Evolutionary conservation across 2,113 vertebrate species (phyloP).

Genomic region (Muntiacus reevesi): DNA sequence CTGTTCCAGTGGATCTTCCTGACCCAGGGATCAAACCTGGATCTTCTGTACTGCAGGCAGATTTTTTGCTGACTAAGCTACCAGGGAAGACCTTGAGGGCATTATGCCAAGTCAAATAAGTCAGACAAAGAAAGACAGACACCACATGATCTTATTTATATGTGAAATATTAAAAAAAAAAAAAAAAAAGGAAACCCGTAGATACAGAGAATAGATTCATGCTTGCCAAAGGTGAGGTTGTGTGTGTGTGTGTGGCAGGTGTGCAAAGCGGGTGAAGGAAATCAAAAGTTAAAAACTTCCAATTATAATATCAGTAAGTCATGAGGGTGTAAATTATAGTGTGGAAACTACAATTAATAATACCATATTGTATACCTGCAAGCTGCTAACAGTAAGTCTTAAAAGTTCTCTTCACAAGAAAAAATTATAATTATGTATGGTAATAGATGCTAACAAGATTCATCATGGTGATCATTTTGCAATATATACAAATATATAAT

Average conservation of each 20-base stretch:
- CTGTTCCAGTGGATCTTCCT: background rate
- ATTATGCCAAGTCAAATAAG: background rate
- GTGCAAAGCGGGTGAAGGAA: background rate
- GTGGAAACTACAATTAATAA: background rate
- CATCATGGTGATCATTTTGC: background rate
- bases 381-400: background rate
- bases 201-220: background rate
- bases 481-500: background rate
- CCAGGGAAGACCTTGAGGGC: background rate
- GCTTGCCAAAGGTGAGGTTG: background rate
- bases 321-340: background rate
- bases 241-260: background rate
- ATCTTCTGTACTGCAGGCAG: background rate
- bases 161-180: background rate
- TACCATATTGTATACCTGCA: background rate
- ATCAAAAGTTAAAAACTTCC: background rate
- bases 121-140: background rate
- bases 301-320: background rate
- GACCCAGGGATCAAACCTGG: background rate
- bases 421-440: background rate
- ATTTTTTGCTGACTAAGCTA: background rate
- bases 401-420: background rate
- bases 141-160: background rate
- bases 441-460: background rate
- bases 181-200: background rate